These are phyloP conservation scores for Bufo bufo DNA, from an alignment of 2,113 vertebrate genomes.

Conservation along the genomic window DNA sequence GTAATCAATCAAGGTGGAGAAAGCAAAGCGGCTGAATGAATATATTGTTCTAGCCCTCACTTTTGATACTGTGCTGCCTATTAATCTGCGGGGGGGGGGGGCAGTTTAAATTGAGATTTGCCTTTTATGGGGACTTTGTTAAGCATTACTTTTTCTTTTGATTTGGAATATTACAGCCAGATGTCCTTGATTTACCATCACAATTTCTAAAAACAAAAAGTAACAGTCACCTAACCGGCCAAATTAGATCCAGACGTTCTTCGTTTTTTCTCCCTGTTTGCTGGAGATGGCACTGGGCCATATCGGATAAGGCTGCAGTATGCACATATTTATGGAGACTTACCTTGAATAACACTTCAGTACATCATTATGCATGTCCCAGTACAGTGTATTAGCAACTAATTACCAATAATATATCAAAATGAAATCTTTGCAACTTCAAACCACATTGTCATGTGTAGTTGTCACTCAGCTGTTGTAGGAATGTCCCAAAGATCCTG, in stretches of 20 bases:
- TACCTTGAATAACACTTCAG: conserved; percentile 50
- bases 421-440: too few relatives aligned
- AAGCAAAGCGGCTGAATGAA: conserved; percentile 50
- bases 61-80: conserved; percentile 40
- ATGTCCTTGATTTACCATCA: conserved; percentile 58
- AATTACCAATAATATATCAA: background rate
- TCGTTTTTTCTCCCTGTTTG: conserved; percentile 20
- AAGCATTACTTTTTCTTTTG: conserved; percentile 58
- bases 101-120: conserved; percentile 58
- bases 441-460: too few relatives aligned
- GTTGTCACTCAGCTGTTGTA: too few relatives aligned
- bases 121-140: conserved; percentile 58
- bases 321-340: conserved; percentile 43
- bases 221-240: conserved; percentile 56
- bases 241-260: conserved; percentile 55
- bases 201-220: conserved; percentile 55
- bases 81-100: conserved; percentile 47
- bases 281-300: conserved; percentile 43
- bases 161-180: conserved; percentile 56
- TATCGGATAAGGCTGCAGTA: conserved; percentile 48
- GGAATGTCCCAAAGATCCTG: too few relatives aligned
- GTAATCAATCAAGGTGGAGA: conserved; percentile 26
- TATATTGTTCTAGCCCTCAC: conserved; percentile 49
- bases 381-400: conserved; percentile 5
- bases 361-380: background rate